These are phyloP conservation scores for Microhierax caerulescens DNA, from an alignment of 2,797 vertebrate genomes.

Conservation along the genomic window DNA sequence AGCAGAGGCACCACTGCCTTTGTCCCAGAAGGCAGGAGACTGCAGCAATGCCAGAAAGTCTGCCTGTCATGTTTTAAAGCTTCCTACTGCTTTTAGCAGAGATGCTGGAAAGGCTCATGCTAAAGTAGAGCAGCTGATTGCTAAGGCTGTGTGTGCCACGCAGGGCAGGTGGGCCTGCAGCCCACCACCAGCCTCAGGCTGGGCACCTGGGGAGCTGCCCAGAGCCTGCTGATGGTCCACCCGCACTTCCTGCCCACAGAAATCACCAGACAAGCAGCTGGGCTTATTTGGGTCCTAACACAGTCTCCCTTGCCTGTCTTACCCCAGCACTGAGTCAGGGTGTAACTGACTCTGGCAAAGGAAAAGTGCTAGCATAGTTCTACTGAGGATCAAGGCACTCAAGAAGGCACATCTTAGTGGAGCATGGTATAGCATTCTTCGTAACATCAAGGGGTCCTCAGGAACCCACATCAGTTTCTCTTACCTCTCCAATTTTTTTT, in stretches of 20 bases:
- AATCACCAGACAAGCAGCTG: not conserved
- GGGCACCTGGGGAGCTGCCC: not conserved
- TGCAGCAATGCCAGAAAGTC: not conserved
- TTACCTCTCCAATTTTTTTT: not conserved
- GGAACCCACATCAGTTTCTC: not conserved
- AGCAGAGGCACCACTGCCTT: not conserved
- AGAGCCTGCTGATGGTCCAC: not conserved
- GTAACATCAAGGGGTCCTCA: not conserved
- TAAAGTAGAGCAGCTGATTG: no score
- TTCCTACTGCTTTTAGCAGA: not conserved
- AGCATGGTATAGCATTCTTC: not conserved
- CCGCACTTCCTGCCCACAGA: not conserved
- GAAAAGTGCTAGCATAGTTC: not conserved
- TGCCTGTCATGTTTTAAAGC: not conserved
- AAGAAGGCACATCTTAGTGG: not conserved
- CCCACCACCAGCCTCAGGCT: not conserved
- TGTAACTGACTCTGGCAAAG: not conserved
- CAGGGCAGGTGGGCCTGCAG: not conserved
- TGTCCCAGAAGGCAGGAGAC: not conserved
- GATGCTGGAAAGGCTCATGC: not conserved
- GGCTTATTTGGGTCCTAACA: not conserved
- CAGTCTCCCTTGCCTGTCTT: not conserved
- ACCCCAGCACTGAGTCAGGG: not conserved
- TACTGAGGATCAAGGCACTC: rapidly evolving
- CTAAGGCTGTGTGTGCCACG: rapidly evolving